Evolutionary conservation across 2,888 invertebrate species (phyloP).

Genomic region (Peribatodes rhomboidaria): DNA sequence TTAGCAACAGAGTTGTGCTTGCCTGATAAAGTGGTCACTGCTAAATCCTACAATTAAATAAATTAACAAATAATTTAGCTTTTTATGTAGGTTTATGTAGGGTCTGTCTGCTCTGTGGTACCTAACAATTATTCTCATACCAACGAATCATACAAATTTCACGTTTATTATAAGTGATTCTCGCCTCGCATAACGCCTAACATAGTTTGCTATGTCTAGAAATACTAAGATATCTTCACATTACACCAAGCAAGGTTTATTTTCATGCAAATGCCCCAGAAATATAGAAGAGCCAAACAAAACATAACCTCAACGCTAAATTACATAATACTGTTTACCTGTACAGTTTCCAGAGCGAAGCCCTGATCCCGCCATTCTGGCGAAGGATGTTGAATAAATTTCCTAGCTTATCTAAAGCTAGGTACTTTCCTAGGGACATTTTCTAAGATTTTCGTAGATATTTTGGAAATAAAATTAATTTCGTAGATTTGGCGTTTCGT

Average conservation of each 20-base stretch:
- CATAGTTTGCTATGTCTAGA: background rate
- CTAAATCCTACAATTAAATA: too few relatives aligned
- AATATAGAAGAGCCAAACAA: slow-evolving; percentile 23
- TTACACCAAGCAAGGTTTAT: background rate
- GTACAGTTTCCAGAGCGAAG: slow-evolving; percentile 89
- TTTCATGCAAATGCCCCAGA: background rate
- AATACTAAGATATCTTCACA: background rate
- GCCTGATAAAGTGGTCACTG: too few relatives aligned
- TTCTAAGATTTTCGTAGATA: slow-evolving; percentile 42
- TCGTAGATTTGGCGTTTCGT: too few relatives aligned
- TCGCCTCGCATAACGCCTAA: too few relatives aligned
- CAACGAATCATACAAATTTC: too few relatives aligned
- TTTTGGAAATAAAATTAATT: slow-evolving; percentile 1
- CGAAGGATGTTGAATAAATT: slow-evolving; percentile 89
- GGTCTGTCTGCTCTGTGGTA: too few relatives aligned
- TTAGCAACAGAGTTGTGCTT: too few relatives aligned
- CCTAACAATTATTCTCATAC: too few relatives aligned
- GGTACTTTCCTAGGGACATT: slow-evolving; percentile 87
- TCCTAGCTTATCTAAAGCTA: slow-evolving; percentile 91
- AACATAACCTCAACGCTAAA: slow-evolving; percentile 65
- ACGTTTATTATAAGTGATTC: too few relatives aligned
- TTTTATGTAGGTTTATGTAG: too few relatives aligned
- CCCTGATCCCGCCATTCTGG: slow-evolving; percentile 91
- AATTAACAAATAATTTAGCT: too few relatives aligned
- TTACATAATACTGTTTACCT: slow-evolving; percentile 88